Base-by-base conservation (phyloP, 2,797 vertebrate species). In the Mastacembelus armatus region DNA sequence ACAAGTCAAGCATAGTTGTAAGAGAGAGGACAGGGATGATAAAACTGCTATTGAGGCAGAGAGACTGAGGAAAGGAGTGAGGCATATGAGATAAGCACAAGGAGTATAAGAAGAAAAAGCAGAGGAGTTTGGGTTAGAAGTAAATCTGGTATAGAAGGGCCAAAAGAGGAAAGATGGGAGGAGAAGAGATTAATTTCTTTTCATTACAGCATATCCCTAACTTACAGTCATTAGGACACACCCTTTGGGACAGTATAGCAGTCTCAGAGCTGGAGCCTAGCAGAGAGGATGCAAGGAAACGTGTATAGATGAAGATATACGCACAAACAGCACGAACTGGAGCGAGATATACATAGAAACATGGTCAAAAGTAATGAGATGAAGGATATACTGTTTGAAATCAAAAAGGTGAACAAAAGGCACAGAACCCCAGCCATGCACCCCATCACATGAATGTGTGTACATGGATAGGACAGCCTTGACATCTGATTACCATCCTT, bases 401-500 rank as follows among this genome's bases (percentile, higher is more conserved):
- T n/a, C n/a, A 12, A 40, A n/a, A n/a, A 38, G 44, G 42, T 67
- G 27, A 83, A 62, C 19, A 47, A 45, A 52, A 45, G 33, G 30
- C 30, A 42, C 12, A 30, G 12, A 71, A 69, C 19, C 16, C 30
- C 35, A 55, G 35, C 56, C 42, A 27, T 5, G 27, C 38, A 19
- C 59, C 55, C 55, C 49, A 68, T 76, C 66, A 6, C 19, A 30
- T n/a, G 4, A 39, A 3, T 49, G 18, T 22, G 56, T 60, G 55
- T 32, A 5, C 10, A 26, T n/a, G 8, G 11, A 10, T 30, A 6
- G 2, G 51, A 77, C 69, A 54, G 24, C 7, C 10, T 32, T 72
- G 55, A 67, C 63, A 69, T 72, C 58, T 70, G 73, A 77, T 81
- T 73, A 63, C 43, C 51, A 44, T 52, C 18, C 48, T 62, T 36